These are phyloP conservation scores for Taeniopygia guttata DNA, from an alignment of 2,797 vertebrate species.

Conservation along the genomic window DNA sequence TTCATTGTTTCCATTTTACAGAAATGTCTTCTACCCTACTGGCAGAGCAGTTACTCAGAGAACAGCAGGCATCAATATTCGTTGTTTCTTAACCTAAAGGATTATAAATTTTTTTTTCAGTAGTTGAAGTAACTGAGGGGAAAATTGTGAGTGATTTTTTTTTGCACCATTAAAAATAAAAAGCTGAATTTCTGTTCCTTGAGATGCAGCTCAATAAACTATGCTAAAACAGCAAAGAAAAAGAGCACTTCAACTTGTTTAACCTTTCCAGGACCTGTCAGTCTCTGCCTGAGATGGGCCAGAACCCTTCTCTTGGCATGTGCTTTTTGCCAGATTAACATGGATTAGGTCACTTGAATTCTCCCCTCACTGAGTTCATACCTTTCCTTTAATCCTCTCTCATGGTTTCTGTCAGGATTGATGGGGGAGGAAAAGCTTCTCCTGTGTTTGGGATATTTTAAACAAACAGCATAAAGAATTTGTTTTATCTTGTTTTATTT, in stretches of 20 bases:
- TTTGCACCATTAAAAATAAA: background rate
- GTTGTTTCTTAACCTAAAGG: background rate
- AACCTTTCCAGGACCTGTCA: background rate
- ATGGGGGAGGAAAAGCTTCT: background rate
- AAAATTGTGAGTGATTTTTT: background rate
- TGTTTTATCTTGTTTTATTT: background rate
- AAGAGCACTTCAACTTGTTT: background rate
- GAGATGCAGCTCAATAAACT: background rate
- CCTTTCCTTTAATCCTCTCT: background rate
- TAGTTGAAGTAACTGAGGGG: background rate
- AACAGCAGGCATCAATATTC: slow-evolving; percentile 25
- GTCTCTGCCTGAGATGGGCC: background rate
- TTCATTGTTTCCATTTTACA: slow-evolving; percentile 35
- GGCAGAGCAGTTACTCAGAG: slow-evolving; percentile 20
- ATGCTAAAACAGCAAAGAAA: background rate
- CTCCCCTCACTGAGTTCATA: background rate
- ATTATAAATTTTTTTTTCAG: background rate
- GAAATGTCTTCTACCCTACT: background rate
- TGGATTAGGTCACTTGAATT: background rate
- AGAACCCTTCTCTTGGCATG: background rate
- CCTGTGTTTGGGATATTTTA: background rate
- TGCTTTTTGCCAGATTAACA: background rate
- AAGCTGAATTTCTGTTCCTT: background rate
- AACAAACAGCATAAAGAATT: background rate
- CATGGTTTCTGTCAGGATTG: background rate